A percentile compares a stretch with the other conserved stretches of the same genome.
phyloP scores from a whole-genome alignment of 2,113 vertebrate species.

The Limanda limanda region DNA sequence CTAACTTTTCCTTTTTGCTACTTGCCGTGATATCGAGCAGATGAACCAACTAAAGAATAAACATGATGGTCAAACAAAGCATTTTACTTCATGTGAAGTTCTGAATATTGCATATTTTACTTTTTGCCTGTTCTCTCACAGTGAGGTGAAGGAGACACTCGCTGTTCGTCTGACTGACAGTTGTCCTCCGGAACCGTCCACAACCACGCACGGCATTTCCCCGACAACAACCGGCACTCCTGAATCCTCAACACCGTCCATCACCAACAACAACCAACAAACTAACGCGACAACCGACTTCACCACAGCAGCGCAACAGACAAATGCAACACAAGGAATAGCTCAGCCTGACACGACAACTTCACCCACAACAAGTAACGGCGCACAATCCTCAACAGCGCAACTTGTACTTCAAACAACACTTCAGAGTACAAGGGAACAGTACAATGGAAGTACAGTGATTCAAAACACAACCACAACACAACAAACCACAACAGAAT shows the following conservation, averaged over 20 bases:
- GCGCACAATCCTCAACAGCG: conserved; percentile 9
- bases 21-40: too few species aligned
- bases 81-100: too few species aligned
- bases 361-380: neutral
- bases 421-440: neutral
- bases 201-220: neutral
- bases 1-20: too few species aligned
- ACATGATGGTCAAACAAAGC: too few species aligned
- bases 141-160: conserved; percentile 47
- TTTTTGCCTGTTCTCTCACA: conserved; percentile 30
- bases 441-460: neutral
- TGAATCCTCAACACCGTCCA: neutral
- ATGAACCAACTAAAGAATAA: too few species aligned
- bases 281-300: neutral
- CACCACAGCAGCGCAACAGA: neutral
- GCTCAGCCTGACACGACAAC: neutral
- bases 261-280: neutral
- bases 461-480: conserved; percentile 12
- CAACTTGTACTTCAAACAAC: neutral
- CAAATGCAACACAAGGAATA: neutral
- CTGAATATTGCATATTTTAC: neutral
- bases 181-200: conserved; percentile 31
- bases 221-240: neutral
- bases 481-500: neutral
- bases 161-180: conserved; percentile 68